Evolutionary conservation across 2,113 vertebrate genomes (phyloP), one percentile per base, ranked within the genome.

Genomic region (Ia io): DNA sequence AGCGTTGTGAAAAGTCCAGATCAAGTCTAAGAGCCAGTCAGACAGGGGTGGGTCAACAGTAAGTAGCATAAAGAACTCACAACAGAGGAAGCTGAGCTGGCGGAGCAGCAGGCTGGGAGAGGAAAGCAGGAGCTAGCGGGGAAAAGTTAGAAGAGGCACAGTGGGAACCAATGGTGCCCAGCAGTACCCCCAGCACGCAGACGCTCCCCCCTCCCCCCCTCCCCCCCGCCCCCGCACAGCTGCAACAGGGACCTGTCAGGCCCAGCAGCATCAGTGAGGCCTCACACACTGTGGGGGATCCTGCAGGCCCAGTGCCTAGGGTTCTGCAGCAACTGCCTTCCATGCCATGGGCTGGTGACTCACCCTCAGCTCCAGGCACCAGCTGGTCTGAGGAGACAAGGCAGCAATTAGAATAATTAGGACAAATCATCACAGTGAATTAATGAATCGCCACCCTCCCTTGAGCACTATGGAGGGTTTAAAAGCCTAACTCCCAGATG

Each of bases 341-440:
- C 22, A 11, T 20, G 89, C 44, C 94, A 20, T 13, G 61, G 32
- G 10, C 28, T 95, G 76, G 30, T 69, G 91, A 51, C 82, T 97
- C 94, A 97, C 84, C 94, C 89, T 97, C 93, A 88, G 53, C 88
- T 97, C 80, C 84, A 95, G 53, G 61, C 74, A 88, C 93, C 94
- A 96, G 88, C 96, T 96, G 94, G 37, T 96, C 89, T 93, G 91
- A 96, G 95, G 88, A 88, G 30, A 93, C 74, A 96, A 97, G 84
- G 83, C 74, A 79, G 70, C 97, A 97, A 98, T 98, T 97, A 97
- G 79, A 65, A 96, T 96, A 97, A 98, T 98, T 96, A 97, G 87
- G 96, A 97, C 96, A 98, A 98, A 97, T 96, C 95, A 95, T 97
- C 47, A 80, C 87, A 97, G 93, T 95, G 95, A 98, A 97, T 96